phyloP scores from a whole-genome alignment of 2,888 invertebrate species.

The Caenorhabditis panamensis region DNA sequence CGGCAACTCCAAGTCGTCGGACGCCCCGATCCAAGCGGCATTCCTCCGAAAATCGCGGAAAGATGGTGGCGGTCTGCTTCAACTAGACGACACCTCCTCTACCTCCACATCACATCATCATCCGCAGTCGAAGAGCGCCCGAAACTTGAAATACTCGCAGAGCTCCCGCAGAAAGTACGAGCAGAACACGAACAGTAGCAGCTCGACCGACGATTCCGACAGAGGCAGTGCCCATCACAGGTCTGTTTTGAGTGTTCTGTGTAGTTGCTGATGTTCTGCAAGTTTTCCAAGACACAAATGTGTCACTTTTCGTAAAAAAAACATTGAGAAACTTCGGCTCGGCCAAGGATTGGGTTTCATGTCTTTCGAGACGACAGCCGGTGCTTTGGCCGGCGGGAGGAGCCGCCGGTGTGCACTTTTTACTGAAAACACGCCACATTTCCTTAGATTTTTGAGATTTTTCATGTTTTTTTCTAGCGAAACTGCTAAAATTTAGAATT shows the following conservation, averaged over 20 bases:
- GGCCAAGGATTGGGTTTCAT: slow-evolving; percentile 53
- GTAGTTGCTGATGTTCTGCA: too few relatives aligned
- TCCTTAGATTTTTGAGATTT: not conserved
- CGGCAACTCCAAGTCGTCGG: slow-evolving; percentile 58
- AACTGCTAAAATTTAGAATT: not conserved
- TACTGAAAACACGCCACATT: slow-evolving; percentile 15
- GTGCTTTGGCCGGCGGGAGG: slow-evolving; percentile 4
- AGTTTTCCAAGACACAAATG: not conserved
- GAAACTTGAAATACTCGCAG: slow-evolving; percentile 61
- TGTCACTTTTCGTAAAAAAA: slow-evolving; percentile 17
- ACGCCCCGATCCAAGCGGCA: slow-evolving; percentile 62
- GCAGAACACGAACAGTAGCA: slow-evolving; percentile 42
- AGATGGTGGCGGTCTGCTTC: slow-evolving; percentile 46
- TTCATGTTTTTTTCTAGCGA: not conserved
- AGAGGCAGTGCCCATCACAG: slow-evolving; percentile 63
- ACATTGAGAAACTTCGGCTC: not conserved
- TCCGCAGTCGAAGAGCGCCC: slow-evolving; percentile 44
- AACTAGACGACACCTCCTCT: slow-evolving; percentile 36
- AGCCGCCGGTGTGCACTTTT: slow-evolving; percentile 31
- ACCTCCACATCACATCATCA: slow-evolving; percentile 34
- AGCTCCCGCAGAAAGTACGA: slow-evolving; percentile 58
- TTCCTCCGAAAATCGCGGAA: slow-evolving; percentile 60
- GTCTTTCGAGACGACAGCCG: slow-evolving; percentile 17
- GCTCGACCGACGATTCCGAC: slow-evolving; percentile 49
- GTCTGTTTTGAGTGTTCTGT: slow-evolving; percentile 22